Percentiles rank a stretch among this genome's conserved stretches.
phyloP scores from a whole-genome alignment of 2,797 vertebrate species.

The Myoxocephalus aenaeus region DNA sequence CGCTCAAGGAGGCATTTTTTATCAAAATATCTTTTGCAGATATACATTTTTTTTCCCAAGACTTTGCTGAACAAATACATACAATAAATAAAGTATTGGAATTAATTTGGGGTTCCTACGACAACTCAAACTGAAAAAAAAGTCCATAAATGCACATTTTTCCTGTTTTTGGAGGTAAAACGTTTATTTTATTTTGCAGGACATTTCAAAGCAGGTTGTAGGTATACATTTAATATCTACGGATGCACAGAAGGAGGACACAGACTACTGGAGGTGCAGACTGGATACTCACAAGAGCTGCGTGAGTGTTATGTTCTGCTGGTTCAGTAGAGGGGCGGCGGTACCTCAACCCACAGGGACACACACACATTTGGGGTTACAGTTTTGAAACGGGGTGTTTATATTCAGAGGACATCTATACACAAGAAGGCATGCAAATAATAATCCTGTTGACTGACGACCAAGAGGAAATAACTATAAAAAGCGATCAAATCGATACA shows the following conservation, averaged over 20 bases:
- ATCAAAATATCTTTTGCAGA: no score
- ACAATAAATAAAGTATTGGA: no score
- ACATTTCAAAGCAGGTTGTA: slow-evolving; percentile 80
- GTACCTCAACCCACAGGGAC: no score
- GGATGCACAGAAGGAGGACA: slow-evolving; percentile 75
- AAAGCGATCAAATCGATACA: no score
- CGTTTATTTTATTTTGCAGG: slow-evolving; percentile 67
- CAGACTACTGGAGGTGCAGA: slow-evolving; percentile 80
- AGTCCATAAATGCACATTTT: no score
- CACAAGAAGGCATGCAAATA: neutral
- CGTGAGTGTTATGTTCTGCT: slow-evolving; percentile 77
- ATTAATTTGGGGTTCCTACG: no score
- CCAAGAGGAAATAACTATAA: no score
- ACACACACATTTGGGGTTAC: no score
- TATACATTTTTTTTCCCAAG: no score
- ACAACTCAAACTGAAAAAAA: no score
- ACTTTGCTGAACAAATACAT: no score
- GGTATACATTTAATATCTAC: slow-evolving; percentile 87
- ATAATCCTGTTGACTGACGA: neutral
- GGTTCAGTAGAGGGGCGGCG: neutral
- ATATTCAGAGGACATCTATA: neutral
- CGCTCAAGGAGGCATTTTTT: no score
- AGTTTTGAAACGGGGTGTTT: neutral
- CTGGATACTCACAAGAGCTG: slow-evolving; percentile 85
- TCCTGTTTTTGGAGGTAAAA: neutral